Base-by-base conservation (phyloP, 2,888 invertebrate genomes). In the Coleophora flavipennella region DNA sequence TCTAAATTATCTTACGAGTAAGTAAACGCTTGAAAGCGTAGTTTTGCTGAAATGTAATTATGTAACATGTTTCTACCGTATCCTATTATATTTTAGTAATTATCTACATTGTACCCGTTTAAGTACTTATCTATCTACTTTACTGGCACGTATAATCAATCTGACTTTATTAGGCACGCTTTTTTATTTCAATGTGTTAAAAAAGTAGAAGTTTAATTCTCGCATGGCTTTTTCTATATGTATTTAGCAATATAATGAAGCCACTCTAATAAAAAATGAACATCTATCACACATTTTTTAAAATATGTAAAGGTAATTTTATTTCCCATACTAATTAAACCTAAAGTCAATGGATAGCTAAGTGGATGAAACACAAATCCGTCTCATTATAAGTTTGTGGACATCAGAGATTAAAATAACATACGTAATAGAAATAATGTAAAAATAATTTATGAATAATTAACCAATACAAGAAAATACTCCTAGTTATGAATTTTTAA, bases 11-110 rank as follows among this genome's bases (percentile, higher is more conserved):
- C 71, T 54, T 79, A 78, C 68, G 52, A 67, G 76, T 81, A 80
- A 80, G 77, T 78, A 77, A 20, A 72, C 70, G 83, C 83, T 81
- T 83, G 45, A 53, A 71, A 51, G 83, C 79, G 78, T 84, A 84
- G 83, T 73, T 69, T 67, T 68, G 81, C 83, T 79, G 78, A 71
- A 59, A 63, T 75, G 68, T 70, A 55, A 57, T n/a, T n/a, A n/a
- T n/a, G n/a, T n/a, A n/a, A n/a, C n/a, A n/a, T 52, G 62, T 64
- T 75, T 76, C 58, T 70, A 77, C 69, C 66, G 66, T 74, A 79
- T 73, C 74, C 48, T 81, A 81, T 83, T 81, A 81, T 83, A 78
- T 79, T 83, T 81, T 80, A 81, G 79, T 78, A 65, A 60, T 62
- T 71, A 77, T 70, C 68, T 67, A 79, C 77, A 78, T 72, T 78